Base-by-base conservation (phyloP, 2,888 invertebrate genomes). In the Clanis bilineata region DNA sequence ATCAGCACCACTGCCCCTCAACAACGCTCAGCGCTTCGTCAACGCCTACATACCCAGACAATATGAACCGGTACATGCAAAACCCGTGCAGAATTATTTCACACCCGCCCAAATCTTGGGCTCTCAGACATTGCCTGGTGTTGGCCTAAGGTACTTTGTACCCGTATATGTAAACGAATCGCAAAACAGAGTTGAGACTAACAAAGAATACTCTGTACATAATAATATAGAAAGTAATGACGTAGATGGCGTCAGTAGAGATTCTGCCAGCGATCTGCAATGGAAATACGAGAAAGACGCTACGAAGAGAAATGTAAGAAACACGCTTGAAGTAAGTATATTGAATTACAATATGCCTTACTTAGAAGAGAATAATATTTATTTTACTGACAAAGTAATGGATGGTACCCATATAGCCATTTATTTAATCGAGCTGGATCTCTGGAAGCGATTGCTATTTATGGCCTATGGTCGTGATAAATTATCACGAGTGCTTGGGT, bases 281-380 rank as follows among this genome's bases (percentile, higher is more conserved):
- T 92, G 90, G 91, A 82, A 86, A 62, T 81, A 81, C 65, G 91
- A 92, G 67, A 92, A 92, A 67, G 88, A 90, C 59, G 66, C 79
- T 1, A 71, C 83, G 23, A 84, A 77, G 64, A 80, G 88, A 63
- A 71, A 70, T 56, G 72, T 77, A 15, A 83, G 86, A 68, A 80
- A 76, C 64, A 78, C 83, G 59, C 72, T 73, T 71, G 86, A 87
- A 79, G 90, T 89, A 67, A 83, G 80, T 79, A 51, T 9, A 47
- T 18, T 43, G 43, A 44, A 7, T 10, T 12, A 10, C 32, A 32
- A 32, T 51, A 51, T 10, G 1, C 4, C 18, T 32, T 18, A 18
- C 18, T 51, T 18, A 1, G 9, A 51, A 28, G 10, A 2, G 15
- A 1, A 9, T 6, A 2, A 47, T 25, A 15, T 1, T 6, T 47